Percentiles rank a stretch among this genome's conserved stretches.
These are phyloP conservation scores for Gorsachius goisagi DNA, from an alignment of 2,113 vertebrate species.

Conservation along the genomic window DNA sequence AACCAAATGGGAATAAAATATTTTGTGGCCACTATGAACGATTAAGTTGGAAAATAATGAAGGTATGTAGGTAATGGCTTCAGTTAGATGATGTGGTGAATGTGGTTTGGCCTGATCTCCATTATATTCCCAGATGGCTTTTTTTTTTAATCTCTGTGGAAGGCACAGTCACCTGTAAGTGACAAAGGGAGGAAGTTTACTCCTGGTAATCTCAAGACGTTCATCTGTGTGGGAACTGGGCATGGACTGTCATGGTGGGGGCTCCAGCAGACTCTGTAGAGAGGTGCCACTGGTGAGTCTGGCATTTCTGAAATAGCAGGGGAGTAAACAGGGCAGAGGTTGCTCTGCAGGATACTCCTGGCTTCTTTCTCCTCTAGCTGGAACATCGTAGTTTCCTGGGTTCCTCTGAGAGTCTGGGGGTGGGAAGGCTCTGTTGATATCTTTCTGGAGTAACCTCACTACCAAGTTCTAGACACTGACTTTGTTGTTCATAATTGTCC, in stretches of 20 bases:
- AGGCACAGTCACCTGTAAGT: background rate
- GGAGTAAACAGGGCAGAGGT: background rate
- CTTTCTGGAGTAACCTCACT: background rate
- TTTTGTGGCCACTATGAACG: background rate
- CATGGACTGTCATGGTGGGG: too few species aligned
- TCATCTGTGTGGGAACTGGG: background rate
- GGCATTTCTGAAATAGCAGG: background rate
- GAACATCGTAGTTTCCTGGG: accelerated
- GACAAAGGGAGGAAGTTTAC: background rate
- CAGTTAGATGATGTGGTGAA: background rate
- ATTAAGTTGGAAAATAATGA: background rate
- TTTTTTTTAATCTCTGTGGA: background rate
- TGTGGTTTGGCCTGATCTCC: accelerated
- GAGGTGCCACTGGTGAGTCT: background rate
- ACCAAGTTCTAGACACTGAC: background rate
- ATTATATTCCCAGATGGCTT: background rate
- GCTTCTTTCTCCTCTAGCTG: background rate
- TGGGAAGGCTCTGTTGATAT: background rate
- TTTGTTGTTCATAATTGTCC: background rate
- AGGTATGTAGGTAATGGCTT: background rate
- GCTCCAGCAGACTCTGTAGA: background rate
- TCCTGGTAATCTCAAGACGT: background rate
- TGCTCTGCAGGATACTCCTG: background rate
- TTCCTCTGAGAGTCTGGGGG: background rate
- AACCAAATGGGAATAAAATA: background rate